Evolutionary conservation across 37 sponge, comb jelly and placozoan genomes (phyloP), one percentile per base, ranked within the genome.

Genomic region (Aphrocallistes beatrix): DNA sequence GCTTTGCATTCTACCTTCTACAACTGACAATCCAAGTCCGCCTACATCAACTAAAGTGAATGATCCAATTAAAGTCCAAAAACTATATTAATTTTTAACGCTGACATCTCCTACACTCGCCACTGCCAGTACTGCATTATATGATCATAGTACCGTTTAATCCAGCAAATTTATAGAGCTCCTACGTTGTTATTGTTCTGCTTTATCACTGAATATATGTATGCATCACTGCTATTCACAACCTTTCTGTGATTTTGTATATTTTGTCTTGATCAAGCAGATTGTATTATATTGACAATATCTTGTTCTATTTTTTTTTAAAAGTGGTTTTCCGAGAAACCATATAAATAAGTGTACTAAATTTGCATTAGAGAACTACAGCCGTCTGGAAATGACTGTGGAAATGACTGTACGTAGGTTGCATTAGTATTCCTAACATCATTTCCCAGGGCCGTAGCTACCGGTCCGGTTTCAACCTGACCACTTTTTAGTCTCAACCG

Each of bases 231-330:
- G n/a, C 75, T 60, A 60, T 21, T 60, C 75, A 60, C 75, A 60
- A 19, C n/a, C 10, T 60, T 60, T 60, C 75, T 60, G 75, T 60
- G 75, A 60, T 60, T 60, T 60, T 60, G 75, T 60, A 60, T 60
- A 60, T 60, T 60, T 60, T 60, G 75, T 60, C 75, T 60, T 60
- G n/a, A 60, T 60, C 75, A 60, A 60, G 6, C 10, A 60, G 75
- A 60, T 25, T 60, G 75, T 60, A 60, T 60, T 30, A 60, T 60
- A 60, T 60, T n/a, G n/a, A n/a, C n/a, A n/a, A n/a, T n/a, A n/a
- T n/a, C n/a, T n/a, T n/a, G n/a, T n/a, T n/a, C n/a, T n/a, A n/a
- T n/a, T n/a, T n/a, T n/a, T n/a, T n/a, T n/a, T n/a, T n/a, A n/a
- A n/a, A n/a, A n/a, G n/a, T n/a, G n/a, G n/a, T n/a, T n/a, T n/a